Percentiles rank a stretch among this genome's conserved stretches.
phyloP scores from a whole-genome alignment of 2,113 vertebrate species.

The Lepus europaeus region DNA sequence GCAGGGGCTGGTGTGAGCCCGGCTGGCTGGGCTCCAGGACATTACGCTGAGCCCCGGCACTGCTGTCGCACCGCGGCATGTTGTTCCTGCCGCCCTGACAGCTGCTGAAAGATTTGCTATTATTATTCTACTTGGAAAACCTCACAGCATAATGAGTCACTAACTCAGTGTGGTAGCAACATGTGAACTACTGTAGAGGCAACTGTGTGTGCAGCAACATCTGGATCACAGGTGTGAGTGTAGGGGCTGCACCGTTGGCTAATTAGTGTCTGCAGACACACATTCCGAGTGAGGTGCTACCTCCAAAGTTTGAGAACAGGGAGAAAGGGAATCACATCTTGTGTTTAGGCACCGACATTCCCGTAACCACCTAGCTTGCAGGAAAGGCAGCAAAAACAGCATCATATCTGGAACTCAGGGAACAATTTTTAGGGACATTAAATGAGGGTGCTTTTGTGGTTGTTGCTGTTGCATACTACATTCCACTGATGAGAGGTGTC shows the following conservation, averaged over 20 bases:
- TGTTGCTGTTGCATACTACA: neutral
- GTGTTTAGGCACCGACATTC: neutral
- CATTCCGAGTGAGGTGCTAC: rapidly evolving
- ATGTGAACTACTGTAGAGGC: slow-evolving; percentile 63
- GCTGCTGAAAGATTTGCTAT: slow-evolving; percentile 83
- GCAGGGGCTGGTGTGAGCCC: slow-evolving; percentile 45
- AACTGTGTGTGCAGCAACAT: slow-evolving; percentile 69
- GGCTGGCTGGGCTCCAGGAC: slow-evolving; percentile 67
- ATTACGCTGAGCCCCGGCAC: slow-evolving; percentile 45
- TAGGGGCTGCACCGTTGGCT: slow-evolving; percentile 9
- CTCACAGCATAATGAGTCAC: slow-evolving; percentile 78
- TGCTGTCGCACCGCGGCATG: slow-evolving; percentile 38
- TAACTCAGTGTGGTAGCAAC: slow-evolving; percentile 51
- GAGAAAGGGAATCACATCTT: neutral
- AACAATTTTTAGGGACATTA: neutral
- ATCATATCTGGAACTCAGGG: neutral
- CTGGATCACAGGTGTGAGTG: slow-evolving; percentile 81
- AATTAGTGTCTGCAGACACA: slow-evolving; percentile 58
- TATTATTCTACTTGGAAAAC: slow-evolving; percentile 77
- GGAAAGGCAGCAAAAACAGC: too few relatives aligned
- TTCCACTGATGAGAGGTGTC: neutral
- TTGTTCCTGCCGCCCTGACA: slow-evolving; percentile 80
- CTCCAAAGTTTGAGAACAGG: rapidly evolving
- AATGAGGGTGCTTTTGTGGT: neutral
- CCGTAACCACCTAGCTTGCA: too few relatives aligned